phyloP scores from a whole-genome alignment of 2,797 vertebrate genomes.

The Philypnodon macrostomus region DNA sequence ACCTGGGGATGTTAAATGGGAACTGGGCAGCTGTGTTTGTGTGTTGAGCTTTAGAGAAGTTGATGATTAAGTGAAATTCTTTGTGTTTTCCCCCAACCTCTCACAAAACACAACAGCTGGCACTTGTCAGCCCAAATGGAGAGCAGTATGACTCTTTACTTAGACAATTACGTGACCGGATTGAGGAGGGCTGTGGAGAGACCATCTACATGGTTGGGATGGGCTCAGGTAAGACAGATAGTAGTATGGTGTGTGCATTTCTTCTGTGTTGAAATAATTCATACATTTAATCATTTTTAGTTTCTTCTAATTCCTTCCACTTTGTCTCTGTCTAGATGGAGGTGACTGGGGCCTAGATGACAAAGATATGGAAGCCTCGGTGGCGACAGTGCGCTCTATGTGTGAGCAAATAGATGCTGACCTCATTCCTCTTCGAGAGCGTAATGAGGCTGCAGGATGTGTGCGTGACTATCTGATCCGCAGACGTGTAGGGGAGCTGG shows the following conservation, averaged over 20 bases:
- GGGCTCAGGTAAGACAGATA: conserved; percentile 93
- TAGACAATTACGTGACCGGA: conserved; percentile 90
- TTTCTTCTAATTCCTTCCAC: background rate
- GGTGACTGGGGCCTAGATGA: conserved; percentile 93
- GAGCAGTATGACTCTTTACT: conserved; percentile 96
- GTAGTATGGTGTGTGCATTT: too few species aligned
- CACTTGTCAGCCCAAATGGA: conserved; percentile 92
- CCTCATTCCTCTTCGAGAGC: conserved; percentile 90
- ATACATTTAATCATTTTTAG: too few species aligned
- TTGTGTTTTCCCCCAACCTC: background rate
- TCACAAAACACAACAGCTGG: conserved; percentile 74
- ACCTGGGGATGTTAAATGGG: conserved; percentile 32
- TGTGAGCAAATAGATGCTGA: conserved; percentile 93
- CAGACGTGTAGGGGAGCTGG: conserved; percentile 92
- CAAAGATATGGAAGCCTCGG: conserved; percentile 93
- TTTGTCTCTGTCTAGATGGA: conserved; percentile 78
- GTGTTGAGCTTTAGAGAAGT: conserved; percentile 3
- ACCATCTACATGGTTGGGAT: conserved; percentile 97
- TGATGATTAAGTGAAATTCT: conserved; percentile 6
- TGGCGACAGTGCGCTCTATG: conserved; percentile 91
- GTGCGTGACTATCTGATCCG: conserved; percentile 94
- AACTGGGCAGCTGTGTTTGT: conserved; percentile 45
- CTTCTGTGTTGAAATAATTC: too few species aligned
- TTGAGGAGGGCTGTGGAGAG: conserved; percentile 96
- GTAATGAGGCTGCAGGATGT: conserved; percentile 86